A percentile compares a stretch with the other conserved stretches of the same genome.
phyloP scores from a whole-genome alignment of 2,888 invertebrate species.

The Sthenelais limicola region DNA sequence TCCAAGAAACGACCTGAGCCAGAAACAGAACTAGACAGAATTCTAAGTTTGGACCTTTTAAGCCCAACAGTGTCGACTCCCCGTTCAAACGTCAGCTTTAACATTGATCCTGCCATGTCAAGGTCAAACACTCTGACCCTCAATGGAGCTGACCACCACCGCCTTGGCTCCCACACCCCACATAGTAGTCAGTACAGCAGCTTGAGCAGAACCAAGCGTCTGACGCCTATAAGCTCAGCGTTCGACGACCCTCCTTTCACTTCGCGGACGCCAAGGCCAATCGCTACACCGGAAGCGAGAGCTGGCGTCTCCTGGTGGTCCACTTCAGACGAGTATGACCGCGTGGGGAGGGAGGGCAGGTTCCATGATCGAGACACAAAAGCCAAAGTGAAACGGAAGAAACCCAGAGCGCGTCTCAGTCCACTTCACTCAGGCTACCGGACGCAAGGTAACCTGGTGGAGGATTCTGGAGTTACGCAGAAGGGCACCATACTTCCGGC shows the following conservation, averaged over 20 bases:
- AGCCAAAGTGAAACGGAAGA: not conserved
- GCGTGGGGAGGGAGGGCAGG: not conserved
- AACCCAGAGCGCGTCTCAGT: constrained; percentile 16
- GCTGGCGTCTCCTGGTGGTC: not conserved
- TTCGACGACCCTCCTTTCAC: not conserved
- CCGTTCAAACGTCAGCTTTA: no score
- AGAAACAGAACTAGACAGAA: no score
- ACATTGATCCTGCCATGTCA: no score
- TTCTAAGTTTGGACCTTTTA: no score
- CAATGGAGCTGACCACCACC: no score
- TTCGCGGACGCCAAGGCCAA: not conserved
- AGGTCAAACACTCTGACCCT: no score
- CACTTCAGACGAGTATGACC: constrained; percentile 21
- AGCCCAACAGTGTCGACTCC: no score
- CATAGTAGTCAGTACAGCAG: constrained; percentile 27
- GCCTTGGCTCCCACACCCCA: constrained; percentile 9
- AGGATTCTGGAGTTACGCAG: not conserved
- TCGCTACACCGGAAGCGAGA: not conserved
- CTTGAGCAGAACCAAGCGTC: not conserved
- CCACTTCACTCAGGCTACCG: constrained; percentile 19
- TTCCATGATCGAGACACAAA: not conserved
- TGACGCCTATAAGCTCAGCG: not conserved
- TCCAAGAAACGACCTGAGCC: no score
- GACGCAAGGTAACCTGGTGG: not conserved
- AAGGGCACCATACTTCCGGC: constrained; percentile 14